These are phyloP conservation scores for Rhabdophis nuchalis DNA, from an alignment of 2,797 vertebrate species.

Conservation along the genomic window DNA sequence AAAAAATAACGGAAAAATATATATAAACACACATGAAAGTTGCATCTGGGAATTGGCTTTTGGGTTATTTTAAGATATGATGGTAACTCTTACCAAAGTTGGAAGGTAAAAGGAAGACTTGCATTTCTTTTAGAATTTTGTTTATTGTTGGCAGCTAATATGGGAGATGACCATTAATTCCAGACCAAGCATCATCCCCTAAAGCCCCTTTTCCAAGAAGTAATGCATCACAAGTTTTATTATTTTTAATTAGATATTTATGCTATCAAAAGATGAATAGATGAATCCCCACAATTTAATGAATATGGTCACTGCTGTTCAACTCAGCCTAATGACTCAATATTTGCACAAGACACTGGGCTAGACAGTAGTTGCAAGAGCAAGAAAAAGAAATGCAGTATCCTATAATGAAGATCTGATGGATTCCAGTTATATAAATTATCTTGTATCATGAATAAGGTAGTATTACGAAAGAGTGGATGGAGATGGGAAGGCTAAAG, in stretches of 20 bases:
- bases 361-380: neutral
- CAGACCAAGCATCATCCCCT: too few species aligned
- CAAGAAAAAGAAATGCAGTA: neutral
- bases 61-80: too few species aligned
- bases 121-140: too few species aligned
- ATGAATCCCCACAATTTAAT: neutral
- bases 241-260: neutral
- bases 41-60: too few species aligned
- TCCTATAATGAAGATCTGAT: neutral
- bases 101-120: too few species aligned
- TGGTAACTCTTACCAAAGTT: too few species aligned
- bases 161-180: too few species aligned
- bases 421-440: neutral
- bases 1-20: too few species aligned
- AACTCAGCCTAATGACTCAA: neutral
- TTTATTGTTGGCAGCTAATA: too few species aligned
- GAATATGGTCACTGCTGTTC: neutral
- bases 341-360: neutral
- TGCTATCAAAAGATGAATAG: neutral
- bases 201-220: neutral
- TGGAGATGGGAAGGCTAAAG: neutral
- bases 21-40: too few species aligned
- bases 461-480: neutral
- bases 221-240: neutral
- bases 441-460: too few species aligned